Conservation (phyloP, 2,797 vertebrate species). For the Eulemur albifrons region DNA sequence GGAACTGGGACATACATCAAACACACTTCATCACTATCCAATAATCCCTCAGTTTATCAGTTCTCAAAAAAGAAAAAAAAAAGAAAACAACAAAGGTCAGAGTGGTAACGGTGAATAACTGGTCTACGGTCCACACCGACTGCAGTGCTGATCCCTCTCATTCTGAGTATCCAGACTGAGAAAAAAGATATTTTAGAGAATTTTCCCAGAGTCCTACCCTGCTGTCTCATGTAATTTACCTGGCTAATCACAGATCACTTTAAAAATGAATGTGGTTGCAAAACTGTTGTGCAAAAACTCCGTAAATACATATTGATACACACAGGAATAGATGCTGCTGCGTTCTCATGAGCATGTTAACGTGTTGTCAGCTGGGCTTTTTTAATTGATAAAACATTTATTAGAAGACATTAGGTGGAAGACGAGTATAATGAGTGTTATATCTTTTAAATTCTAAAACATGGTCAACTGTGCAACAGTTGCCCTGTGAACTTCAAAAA, state of each 20-base stretch:
- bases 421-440: neutral
- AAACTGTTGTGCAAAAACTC: neutral
- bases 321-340: accelerated
- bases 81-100: neutral
- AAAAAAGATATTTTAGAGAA: neutral
- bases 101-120: accelerated
- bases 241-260: neutral
- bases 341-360: accelerated
- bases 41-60: neutral
- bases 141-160: accelerated
- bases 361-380: neutral
- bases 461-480: accelerated
- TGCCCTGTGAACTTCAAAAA: accelerated
- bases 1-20: too few species aligned
- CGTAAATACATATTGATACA: neutral
- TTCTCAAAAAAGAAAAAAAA: neutral
- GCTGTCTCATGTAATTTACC: accelerated
- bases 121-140: accelerated
- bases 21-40: accelerated
- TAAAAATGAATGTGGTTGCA: accelerated
- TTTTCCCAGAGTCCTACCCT: accelerated
- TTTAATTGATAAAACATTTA: too few species aligned
- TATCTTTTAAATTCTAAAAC: neutral
- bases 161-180: accelerated
- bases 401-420: neutral